Evolutionary conservation across 1,140 invertebrate species (phyloP), one percentile per base, ranked within the genome.

Genomic region (Neuroterus valhalla): DNA sequence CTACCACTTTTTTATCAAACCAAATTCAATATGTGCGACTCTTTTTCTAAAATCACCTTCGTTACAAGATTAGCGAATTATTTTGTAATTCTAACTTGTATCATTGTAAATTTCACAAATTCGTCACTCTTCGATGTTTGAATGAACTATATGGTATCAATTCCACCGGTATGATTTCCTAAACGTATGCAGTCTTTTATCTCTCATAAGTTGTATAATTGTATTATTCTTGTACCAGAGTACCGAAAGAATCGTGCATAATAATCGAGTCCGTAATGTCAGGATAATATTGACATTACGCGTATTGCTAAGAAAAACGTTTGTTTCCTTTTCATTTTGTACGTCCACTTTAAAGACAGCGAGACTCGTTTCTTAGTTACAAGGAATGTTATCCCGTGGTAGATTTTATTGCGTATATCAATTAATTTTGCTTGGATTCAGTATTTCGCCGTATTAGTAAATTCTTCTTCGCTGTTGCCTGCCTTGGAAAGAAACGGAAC

Each of bases 241-340:
- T 75, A 69, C 71, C 38, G 3, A 62, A 76, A 78, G 70, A 79
- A 70, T 45, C 26, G 71, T 69, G 75, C 26, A 62, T 75, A 74
- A 55, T 38, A 55, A 82, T 43, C 80, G 70, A 42, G 66, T 73
- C 55, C 31, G 31, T 31, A 62, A 62, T 62, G 55, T 23, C 55
- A 62, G 31, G 26, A 62, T 62, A 26, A 55, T 55, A 55, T 55
- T 62, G 23, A 62, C 31, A 62, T 62, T 62, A 62, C 55, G 55
- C 55, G 31, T 62, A 23, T 62, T 62, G 31, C 55, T 31, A 62
- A 62, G 14, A 38, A 62, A 62, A 62, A 62, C 46, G 3, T 31
- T 14, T n/a, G 21, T 31, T 14, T 62, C 10, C 12, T 62, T 26
- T 62, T 62, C 12, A 38, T 62, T 62, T 62, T 38, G 55, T 62